Evolutionary conservation across 2,797 vertebrate genomes (phyloP), one percentile per base, ranked within the genome.

Genomic region (Tragelaphus oryx): DNA sequence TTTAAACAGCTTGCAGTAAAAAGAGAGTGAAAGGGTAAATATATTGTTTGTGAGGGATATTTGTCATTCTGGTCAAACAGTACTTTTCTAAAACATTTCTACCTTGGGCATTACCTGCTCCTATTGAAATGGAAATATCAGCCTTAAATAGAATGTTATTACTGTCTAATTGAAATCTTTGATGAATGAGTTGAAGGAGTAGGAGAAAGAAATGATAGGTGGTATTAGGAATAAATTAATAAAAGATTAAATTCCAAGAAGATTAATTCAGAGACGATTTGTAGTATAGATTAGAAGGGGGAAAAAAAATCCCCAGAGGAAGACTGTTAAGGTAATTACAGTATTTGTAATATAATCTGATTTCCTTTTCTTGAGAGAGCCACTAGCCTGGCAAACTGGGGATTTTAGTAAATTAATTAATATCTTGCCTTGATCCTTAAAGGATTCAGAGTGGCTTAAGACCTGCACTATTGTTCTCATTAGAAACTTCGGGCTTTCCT

Each of bases 391-490:
- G 50, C 30, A 87, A 96, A 91, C 68, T 75, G 17, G 80, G 48
- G 44, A 79, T 93, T 89, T 93, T 91, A 80, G 44, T 86, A 82
- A 95, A 96, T 90, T 87, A 92, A 87, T 93, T 96, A 89, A 91
- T 83, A 93, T 80, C 52, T 17, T 83, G 12, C n/a, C 54, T 95
- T 65, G 18, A 96, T 96, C 50, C 48, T 93, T 91, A 83, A 85
- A 88, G 62, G 74, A 92, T 85, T 78, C 60, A 81, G 16, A 79
- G 44, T 91, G 41, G 18, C 22, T 91, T 86, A 94, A 93, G 74
- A 84, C 26, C 28, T 94, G 37, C 5, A 59, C 59, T 79, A 65
- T 28, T 79, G 6, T 76, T 95, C 74, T 95, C 55, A 81, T 81
- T 94, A 75, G 46, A 75, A 84, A 85, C 13, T 88, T 74, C 62